phyloP scores from a whole-genome alignment of 2,888 invertebrate genomes.

The Pachymerium ferrugineum region DNA sequence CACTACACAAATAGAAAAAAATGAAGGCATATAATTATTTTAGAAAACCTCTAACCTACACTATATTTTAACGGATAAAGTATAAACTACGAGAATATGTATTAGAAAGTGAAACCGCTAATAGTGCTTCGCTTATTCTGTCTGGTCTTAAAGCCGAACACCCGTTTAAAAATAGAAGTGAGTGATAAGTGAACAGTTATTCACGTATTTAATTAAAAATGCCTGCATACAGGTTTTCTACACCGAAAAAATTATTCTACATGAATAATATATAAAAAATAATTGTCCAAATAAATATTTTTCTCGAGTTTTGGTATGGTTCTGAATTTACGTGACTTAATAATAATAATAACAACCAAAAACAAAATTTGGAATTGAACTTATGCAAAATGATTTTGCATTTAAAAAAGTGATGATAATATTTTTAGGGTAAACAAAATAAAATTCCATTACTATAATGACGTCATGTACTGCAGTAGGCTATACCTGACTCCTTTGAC shows the following conservation, averaged over 20 bases:
- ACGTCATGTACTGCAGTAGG: slow-evolving; percentile 16
- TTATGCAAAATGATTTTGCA: too few relatives aligned
- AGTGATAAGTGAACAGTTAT: not conserved
- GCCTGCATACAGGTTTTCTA: not conserved
- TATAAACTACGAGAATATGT: not conserved
- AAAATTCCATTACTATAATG: not conserved
- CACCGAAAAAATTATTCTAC: too few relatives aligned
- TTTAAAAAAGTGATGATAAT: too few relatives aligned
- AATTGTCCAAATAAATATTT: too few relatives aligned
- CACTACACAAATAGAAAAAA: not conserved
- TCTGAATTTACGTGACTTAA: too few relatives aligned
- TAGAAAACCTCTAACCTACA: not conserved
- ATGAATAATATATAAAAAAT: too few relatives aligned
- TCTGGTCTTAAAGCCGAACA: not conserved
- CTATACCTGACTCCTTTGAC: not conserved
- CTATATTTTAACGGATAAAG: not conserved
- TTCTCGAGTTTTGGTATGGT: too few relatives aligned
- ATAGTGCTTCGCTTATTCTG: not conserved
- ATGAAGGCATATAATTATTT: not conserved
- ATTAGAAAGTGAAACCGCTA: not conserved
- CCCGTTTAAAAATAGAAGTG: not conserved
- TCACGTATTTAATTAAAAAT: not conserved
- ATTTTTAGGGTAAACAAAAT: not conserved
- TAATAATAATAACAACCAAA: too few relatives aligned
- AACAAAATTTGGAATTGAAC: too few relatives aligned